Base-by-base conservation (phyloP, 2,113 vertebrate genomes). In the Anoura caudifer region DNA sequence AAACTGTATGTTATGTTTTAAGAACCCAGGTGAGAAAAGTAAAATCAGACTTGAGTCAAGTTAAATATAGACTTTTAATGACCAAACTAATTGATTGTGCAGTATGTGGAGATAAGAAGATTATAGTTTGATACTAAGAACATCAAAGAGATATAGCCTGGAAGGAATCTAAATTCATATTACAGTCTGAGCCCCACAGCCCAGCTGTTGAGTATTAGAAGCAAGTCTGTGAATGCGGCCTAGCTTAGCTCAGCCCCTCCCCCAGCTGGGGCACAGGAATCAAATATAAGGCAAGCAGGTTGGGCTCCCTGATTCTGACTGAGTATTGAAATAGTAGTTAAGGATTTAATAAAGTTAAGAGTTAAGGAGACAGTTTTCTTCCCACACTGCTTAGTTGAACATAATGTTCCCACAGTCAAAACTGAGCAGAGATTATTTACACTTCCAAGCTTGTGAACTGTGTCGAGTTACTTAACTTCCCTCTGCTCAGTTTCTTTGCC, bases 321-420 rank as follows among this genome's bases (percentile, higher is more conserved):
- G 4, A 31, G 12, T n/a, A 28, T 41, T 91, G 73, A 91, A 95
- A 41, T 70, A 69, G 77, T 33, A 82, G 59, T 88, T 88, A 94
- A 91, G 56, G 54, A 82, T 88, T 97, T 97, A 94, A 86, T 94
- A 28, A 91, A 88, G 38, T 91, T 61, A 36, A 94, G 77, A 88
- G 38, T 91, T 61, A 36, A 94, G 77, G 88, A 54, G 89, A 95
- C 63, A 16, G 33, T 77, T 95, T 96, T 85, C 87, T 95, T 97
- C 94, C 97, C 90, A 96, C 95, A 94, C 87, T 94, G 31, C 87
- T 95, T 86, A 96, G 83, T 45, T 83, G 80, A 90, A 59, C 17
- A 12, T 36, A 85, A 84, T 87, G 88, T 84, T 94, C 91, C 61
- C 94, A 87, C 31, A 82, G 90, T 80, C 76, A 81, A 93, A 90